Evolutionary conservation across 2,797 vertebrate species (phyloP).

Genomic region (Aldrovandia affinis): DNA sequence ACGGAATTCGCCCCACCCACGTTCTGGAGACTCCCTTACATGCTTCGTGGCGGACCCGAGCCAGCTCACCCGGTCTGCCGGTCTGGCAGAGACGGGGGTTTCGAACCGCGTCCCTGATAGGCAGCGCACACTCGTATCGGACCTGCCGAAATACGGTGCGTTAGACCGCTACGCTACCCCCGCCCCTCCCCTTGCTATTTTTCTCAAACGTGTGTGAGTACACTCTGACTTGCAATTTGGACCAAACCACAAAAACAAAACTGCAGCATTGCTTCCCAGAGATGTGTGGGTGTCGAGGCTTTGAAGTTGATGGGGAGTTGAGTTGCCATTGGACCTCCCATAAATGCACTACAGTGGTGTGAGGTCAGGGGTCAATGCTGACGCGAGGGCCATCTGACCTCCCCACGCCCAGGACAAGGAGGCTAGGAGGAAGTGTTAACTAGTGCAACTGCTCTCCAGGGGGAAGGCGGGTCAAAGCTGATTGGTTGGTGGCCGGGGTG

Average conservation of each 20-base stretch:
- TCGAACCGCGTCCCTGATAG: no score
- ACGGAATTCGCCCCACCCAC: no score
- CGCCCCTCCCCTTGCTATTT: not conserved
- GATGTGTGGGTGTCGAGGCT: not conserved
- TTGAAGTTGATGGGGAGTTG: not conserved
- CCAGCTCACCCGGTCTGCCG: no score
- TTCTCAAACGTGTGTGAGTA: not conserved
- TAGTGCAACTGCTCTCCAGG: not conserved
- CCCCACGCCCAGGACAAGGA: not conserved
- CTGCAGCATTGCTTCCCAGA: not conserved
- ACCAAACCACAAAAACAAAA: not conserved
- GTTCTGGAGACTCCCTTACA: no score
- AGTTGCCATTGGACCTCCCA: not conserved
- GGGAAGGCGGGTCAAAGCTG: constrained; percentile 13
- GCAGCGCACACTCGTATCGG: no score
- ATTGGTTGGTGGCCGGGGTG: not conserved
- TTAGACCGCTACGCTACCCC: no score
- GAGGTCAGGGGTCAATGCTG: constrained; percentile 21
- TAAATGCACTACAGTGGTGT: constrained; percentile 4
- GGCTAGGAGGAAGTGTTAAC: constrained; percentile 14
- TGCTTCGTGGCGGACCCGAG: no score
- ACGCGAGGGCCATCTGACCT: constrained; percentile 13
- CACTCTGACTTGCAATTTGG: not conserved
- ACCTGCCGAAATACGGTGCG: no score
- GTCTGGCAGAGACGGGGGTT: no score